Evolutionary conservation across 2,797 vertebrate genomes (phyloP), one percentile per base, ranked within the genome.

Genomic region (Pelochelys cantorii): DNA sequence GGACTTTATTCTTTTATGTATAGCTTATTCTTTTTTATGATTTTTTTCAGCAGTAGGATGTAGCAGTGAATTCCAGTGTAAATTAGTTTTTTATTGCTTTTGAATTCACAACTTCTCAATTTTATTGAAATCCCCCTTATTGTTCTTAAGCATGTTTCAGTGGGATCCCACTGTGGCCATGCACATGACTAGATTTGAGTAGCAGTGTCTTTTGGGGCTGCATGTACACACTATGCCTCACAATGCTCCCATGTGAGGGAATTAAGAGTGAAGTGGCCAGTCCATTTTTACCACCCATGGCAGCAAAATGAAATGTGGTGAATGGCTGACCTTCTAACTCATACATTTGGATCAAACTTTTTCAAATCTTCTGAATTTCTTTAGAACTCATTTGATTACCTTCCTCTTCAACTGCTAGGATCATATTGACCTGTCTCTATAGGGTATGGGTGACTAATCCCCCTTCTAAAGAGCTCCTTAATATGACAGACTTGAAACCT

Each of bases 121-220:
- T 79, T 75, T 52, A 74, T 31, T 52, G 55, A 31, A 56, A 27
- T 4, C 4, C 74, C 20, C 7, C 2, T 56, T 42, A 20, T 13
- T 74, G 7, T 53, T 89, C 29, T 52, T 48, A 52, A 57, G 12
- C 1, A 5, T n/a, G 8, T 23, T n/a, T 56, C 48, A 12, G 18
- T 22, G 15, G 78, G 42, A 56, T 87, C 25, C 55, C 25, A 34
- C 5, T 12, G 0, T n/a, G 1, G 4, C 6, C 55, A 15, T 6
- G 52, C 60, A 22, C 53, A 34, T 2, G 12, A 60, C 25, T 12
- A 27, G n/a, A 53, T 2, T 31, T 68, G 65, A 71, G 65, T 71
- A 68, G 79, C 3, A 3, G 11, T 29, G 0, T 25, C 34, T 10
- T 7, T 68, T 81, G 84, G 31, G 27, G 54, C 37, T 27, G 0